Base-by-base conservation (phyloP, 1,140 invertebrate species). In the Papilio aristodemus region DNA sequence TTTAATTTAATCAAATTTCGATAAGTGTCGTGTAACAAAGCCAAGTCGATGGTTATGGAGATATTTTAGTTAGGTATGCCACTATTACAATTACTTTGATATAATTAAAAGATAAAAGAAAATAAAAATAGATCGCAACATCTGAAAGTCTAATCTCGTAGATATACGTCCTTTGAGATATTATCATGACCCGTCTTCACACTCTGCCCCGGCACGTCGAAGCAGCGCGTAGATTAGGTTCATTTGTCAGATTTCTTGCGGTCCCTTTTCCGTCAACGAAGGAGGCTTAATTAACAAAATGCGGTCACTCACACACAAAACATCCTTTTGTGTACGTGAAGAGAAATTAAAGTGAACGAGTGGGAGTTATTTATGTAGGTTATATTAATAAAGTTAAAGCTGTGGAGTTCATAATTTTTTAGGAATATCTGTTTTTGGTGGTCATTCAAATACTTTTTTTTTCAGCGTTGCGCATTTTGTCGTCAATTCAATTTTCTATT, bases 271-370 rank as follows among this genome's bases (percentile, higher is more conserved):
- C 32, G 27, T 37, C 59, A 38, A 62, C 32, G 59, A 17, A 38
- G 36, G 59, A 62, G 32, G 59, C 32, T 62, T 62, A 62, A 62
- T 62, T 62, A 62, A 62, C 59, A 38, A 38, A 62, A 62, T 62
- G 59, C 32, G 59, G 59, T 62, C 46, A 54, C 46, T 54, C 19
- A 25, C 46, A 54, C 19, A 25, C 46, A 54, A 54, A 9, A 54
- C 46, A 54, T 19, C 46, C 46, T 54, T 54, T 54, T 54, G 46
- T 54, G 46, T 25, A 25, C 46, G 19, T 10, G 46, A 54, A 54
- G 46, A 54, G 17, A 22, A 22, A 54, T 54, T 54, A 54, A 54
- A 54, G 46, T 54, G 46, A 50, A 19, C 7, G 43, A 19, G 19
- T 50, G 10, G 8, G 19, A 0, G 43, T 8, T 50, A 50, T 50